phyloP scores from a whole-genome alignment of 1,140 invertebrate genomes.

The Samia ricini region DNA sequence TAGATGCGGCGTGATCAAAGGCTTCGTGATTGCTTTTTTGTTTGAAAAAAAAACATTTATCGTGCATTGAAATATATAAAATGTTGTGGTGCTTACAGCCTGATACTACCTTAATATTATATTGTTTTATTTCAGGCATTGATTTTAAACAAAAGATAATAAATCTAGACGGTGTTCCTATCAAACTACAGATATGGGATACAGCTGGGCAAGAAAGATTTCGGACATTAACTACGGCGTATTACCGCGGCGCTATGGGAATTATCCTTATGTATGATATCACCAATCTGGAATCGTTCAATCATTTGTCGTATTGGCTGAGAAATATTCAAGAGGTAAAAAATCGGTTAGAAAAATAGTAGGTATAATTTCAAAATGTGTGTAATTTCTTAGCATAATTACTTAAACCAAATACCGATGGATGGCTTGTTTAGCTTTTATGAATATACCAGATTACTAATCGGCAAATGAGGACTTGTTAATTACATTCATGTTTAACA shows the following conservation, averaged over 20 bases:
- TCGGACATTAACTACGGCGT: slow-evolving; percentile 90
- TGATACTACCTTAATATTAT: too few relatives aligned
- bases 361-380: too few relatives aligned
- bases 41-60: too few relatives aligned
- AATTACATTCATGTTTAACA: too few relatives aligned
- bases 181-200: slow-evolving; percentile 94
- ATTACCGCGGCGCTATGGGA: slow-evolving; percentile 92
- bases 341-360: neutral
- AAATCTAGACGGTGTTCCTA: slow-evolving; percentile 89
- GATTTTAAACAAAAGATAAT: slow-evolving; percentile 96
- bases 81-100: too few relatives aligned
- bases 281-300: slow-evolving; percentile 91
- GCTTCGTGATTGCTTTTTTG: too few relatives aligned
- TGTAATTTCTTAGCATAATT: neutral
- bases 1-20: neutral
- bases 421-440: too few relatives aligned
- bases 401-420: too few relatives aligned
- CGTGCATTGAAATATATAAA: too few relatives aligned
- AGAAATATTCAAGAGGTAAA: slow-evolving; percentile 90
- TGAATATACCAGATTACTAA: too few relatives aligned
- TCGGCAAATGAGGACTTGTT: too few relatives aligned
- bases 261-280: slow-evolving; percentile 93
- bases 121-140: slow-evolving; percentile 80
- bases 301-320: slow-evolving; percentile 92
- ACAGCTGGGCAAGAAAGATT: slow-evolving; percentile 87